Conservation (phyloP, 92 coral and sea anemone genomes). For the Epizoanthus ramosus region DNA sequence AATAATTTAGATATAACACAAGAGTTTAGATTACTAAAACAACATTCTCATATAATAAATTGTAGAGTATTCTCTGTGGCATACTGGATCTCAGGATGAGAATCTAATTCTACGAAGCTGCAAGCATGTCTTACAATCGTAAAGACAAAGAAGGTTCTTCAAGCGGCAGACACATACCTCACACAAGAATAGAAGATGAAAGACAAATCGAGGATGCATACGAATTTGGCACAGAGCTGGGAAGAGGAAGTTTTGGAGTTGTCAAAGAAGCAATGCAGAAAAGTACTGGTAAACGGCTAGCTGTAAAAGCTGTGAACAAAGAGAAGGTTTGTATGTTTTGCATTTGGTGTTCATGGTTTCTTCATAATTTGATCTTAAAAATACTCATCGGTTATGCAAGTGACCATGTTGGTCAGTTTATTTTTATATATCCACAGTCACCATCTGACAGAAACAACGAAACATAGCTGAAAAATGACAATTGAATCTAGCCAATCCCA, state of each 20-base stretch:
- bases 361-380: background rate
- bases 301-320: slow-evolving; percentile 95
- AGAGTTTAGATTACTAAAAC: background rate
- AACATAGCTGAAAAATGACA: background rate
- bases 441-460: slow-evolving; percentile 3
- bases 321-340: slow-evolving; percentile 81
- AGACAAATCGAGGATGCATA: slow-evolving; percentile 90
- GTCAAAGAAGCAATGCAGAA: slow-evolving; percentile 88
- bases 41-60: background rate
- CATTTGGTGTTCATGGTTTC: background rate
- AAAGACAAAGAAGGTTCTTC: slow-evolving; percentile 46
- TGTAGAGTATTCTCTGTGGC: slow-evolving; percentile 2
- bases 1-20: background rate
- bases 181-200: slow-evolving; percentile 94
- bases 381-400: too few species aligned
- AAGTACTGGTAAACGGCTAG: slow-evolving; percentile 83
- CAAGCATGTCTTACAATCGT: slow-evolving; percentile 38
- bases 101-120: slow-evolving; percentile 3
- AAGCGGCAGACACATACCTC: slow-evolving; percentile 71
- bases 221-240: slow-evolving; percentile 90
- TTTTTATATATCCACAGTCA: background rate
- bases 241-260: slow-evolving; percentile 98
- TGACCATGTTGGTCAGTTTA: background rate
- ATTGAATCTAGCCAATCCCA: background rate
- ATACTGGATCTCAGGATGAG: slow-evolving; percentile 7